Base-by-base conservation (phyloP, 2,888 invertebrate species). In the Dynastes hyllus region DNA sequence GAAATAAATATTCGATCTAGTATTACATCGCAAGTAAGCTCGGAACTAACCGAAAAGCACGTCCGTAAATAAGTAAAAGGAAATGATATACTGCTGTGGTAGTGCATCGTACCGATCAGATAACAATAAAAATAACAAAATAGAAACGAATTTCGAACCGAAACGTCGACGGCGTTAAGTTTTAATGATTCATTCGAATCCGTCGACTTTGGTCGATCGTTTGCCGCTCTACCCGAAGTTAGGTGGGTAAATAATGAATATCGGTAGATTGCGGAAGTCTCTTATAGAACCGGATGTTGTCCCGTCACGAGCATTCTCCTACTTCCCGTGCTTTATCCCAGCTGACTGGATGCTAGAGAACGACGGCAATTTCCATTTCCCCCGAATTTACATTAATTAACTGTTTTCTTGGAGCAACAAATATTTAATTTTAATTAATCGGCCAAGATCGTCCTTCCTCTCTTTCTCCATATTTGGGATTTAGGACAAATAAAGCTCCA, bases 251-350 rank as follows among this genome's bases (percentile, higher is more conserved):
- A 86, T 87, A 88, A 87, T 87, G 87, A 87, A 87, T 87, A 87
- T 86, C 86, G 83, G 86, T 84, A 85, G 86, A 87, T 87, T 86
- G 87, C 87, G 87, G 87, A 87, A 87, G 87, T 87, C 86, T 86
- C 86, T 83, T 81, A 82, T 85, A 85, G 86, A 85, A 86, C 86
- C 86, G 88, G 87, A 87, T 85, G 87, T 85, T 84, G 84, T 84
- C 85, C 86, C 86, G 86, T 87, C 87, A 86, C 85, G 85, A 82
- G 84, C 88, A 86, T 85, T 86, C 85, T 70, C 51, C 65, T 53
- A 69, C 79, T 86, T 87, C 86, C 86, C 86, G 84, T 86, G 85
- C 86, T 87, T 87, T 87, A 86, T 87, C 85, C 87, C 83, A 37
- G 79, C 80, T 79, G 82, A 45, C 65, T 76, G 85, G 84, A 86